Conservation (phyloP, 1,140 invertebrate genomes). For the Archegozetes longisetosus region DNA sequence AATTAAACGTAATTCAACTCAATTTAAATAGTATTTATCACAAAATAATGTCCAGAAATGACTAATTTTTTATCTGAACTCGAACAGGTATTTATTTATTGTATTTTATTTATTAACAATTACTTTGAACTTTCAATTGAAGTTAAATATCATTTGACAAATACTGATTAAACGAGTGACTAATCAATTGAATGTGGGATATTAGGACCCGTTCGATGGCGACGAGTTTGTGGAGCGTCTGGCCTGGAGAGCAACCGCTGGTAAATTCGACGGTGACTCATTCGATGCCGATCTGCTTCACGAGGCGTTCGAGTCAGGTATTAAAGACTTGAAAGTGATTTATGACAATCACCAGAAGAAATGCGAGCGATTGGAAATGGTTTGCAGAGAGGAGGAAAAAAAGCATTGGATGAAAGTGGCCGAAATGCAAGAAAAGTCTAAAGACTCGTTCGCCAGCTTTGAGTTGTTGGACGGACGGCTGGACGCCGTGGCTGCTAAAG, state of each 20-base stretch:
- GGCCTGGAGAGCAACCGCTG: conserved; percentile 79
- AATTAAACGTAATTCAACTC: background rate
- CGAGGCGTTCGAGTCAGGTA: conserved; percentile 78
- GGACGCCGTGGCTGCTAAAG: conserved; percentile 89
- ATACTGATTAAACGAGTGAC: background rate
- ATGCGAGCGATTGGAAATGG: conserved; percentile 64
- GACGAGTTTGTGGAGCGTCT: conserved; percentile 93
- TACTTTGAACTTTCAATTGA: too few relatives aligned
- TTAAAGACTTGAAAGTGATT: conserved; percentile 35
- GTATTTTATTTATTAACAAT: background rate
- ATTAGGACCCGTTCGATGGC: conserved; percentile 79
- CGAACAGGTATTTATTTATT: conserved; percentile 3
- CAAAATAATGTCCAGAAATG: background rate
- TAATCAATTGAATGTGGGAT: background rate
- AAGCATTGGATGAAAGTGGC: conserved; percentile 60
- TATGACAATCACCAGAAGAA: conserved; percentile 42
- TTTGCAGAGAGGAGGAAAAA: conserved; percentile 70
- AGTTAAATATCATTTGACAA: background rate
- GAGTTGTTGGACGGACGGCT: conserved; percentile 88
- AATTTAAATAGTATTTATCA: background rate
- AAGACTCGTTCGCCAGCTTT: conserved; percentile 65
- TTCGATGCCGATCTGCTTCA: conserved; percentile 45
- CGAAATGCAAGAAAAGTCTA: conserved; percentile 71
- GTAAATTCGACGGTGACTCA: conserved; percentile 39
- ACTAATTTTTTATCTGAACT: conserved; percentile 6